Evolutionary conservation across 2,888 invertebrate species (phyloP), one percentile per base, ranked within the genome.

Genomic region (Boloria euphrosyne): DNA sequence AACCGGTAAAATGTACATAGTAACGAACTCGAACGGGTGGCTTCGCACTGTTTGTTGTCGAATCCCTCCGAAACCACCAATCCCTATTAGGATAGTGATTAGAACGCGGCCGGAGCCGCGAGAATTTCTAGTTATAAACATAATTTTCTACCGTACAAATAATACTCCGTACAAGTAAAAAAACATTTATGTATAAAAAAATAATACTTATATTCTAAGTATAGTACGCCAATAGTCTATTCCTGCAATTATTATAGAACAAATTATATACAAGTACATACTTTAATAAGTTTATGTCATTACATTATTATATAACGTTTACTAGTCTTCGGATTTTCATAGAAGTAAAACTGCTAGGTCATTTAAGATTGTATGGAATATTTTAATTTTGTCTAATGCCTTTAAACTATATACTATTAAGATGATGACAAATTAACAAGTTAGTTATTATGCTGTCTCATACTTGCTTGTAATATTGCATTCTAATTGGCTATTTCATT

Each of bases 321-420:
- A 22, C 57, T 16, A 46, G 4, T 57, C n/a, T n/a, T 57, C n/a
- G 7, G 18, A 44, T 18, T 14, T 38, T 54, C 17, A 43, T 14
- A 55, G 55, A 57, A 10, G 57, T 4, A 27, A 46, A 57, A 22
- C 44, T 18, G 31, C 31, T 10, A 10, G 3, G 18, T 55, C 14
- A 43, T 55, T 18, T 57, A 27, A 55, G 16, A 57, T 27, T 57
- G 22, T 22, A n/a, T 22, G 18, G 43, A 57, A 57, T 13, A 57
- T 46, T 57, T 57, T 57, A 57, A 57, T 57, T 57, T 57, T 5
- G 13, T 22, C 44, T 57, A 57, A 57, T 57, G 46, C 46, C 22
- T 46, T 57, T 57, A n/a, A 18, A 57, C 44, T 46, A 57, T 46
- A 57, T 57, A 46, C 22, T 46, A 57, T 57, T 57, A 57, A 16